These are phyloP conservation scores for Encarsia formosa DNA, from an alignment of 2,888 invertebrate species.

Conservation along the genomic window DNA sequence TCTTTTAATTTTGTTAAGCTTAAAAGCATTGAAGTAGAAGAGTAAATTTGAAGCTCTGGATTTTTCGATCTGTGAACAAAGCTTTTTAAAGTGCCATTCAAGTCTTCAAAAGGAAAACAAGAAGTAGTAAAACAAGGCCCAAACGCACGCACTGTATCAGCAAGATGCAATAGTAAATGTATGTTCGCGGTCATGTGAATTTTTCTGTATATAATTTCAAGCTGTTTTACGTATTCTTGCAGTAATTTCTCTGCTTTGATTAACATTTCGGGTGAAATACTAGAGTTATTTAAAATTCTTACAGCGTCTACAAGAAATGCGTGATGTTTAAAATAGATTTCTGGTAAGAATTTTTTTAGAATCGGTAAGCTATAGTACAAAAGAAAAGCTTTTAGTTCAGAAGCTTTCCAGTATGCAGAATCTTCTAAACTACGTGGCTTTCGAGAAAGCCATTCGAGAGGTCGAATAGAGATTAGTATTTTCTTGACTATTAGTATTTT, in stretches of 20 bases:
- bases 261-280: not conserved
- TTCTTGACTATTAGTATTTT: not conserved
- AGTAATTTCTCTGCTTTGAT: not conserved
- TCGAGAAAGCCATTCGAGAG: conserved; percentile 19
- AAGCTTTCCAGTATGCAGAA: conserved; percentile 27
- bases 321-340: conserved; percentile 28
- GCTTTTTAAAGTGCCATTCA: not conserved
- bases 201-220: not conserved
- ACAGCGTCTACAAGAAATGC: conserved; percentile 24
- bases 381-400: conserved; percentile 28
- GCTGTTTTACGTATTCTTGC: not conserved
- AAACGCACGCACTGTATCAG: not conserved
- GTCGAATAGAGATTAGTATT: conserved; percentile 16
- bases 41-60: not conserved
- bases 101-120: not conserved
- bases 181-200: not conserved
- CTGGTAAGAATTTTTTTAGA: conserved; percentile 25
- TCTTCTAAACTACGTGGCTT: conserved; percentile 25
- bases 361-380: conserved; percentile 28
- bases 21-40: not conserved
- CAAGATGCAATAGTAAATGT: not conserved
- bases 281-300: conserved; percentile 10
- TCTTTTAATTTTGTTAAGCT: not conserved
- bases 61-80: not conserved
- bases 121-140: not conserved